Evolutionary conservation across 2,113 vertebrate genomes (phyloP), one percentile per base, ranked within the genome.

Genomic region (Myodes glareolus): DNA sequence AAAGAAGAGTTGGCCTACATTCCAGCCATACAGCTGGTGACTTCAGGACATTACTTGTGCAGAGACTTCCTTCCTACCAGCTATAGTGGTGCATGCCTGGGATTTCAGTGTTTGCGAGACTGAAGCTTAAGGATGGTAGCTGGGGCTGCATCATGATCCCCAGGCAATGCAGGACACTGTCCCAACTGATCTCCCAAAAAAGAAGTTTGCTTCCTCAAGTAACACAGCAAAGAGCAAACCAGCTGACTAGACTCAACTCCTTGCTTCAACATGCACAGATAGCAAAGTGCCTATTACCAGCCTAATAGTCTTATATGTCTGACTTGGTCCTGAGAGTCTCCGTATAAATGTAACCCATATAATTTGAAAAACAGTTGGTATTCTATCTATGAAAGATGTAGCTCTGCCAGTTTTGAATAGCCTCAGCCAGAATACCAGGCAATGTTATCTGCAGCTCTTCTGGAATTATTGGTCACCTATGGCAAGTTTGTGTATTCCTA

Each of bases 151-250:
- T 10, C 4, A 8, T 52, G 23, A 17, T 33, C 12, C 27, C 4
- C 12, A 52, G 21, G 50, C 25, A 1, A 55, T n/a, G 33, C 21
- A 72, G 31, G 68, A 58, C 47, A 27, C 65, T 88, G 21, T 14
- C 50, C 19, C 47, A 19, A 58, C 7, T 3, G 1, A 6, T 36
- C 29, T 39, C 16, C 6, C 23, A 50, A 45, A 17, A 72, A 13
- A 16, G 39, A 96, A 87, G 31, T 94, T 96, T 67, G 88, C 90
- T 94, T 92, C 45, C 21, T 94, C 31, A 55, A 80, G 78, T 93
- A 61, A 78, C 76, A 76, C 0, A 92, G 29, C 31, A 89, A 75
- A 85, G 65, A 45, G 14, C 63, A 77, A 84, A 81, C 78, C 42
- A 72, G 84, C 78, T 61, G 23, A 81, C 70, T 58, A 84, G 63